Evolutionary conservation across 2,797 vertebrate species (phyloP).

Genomic region (Geotrypetes seraphini): DNA sequence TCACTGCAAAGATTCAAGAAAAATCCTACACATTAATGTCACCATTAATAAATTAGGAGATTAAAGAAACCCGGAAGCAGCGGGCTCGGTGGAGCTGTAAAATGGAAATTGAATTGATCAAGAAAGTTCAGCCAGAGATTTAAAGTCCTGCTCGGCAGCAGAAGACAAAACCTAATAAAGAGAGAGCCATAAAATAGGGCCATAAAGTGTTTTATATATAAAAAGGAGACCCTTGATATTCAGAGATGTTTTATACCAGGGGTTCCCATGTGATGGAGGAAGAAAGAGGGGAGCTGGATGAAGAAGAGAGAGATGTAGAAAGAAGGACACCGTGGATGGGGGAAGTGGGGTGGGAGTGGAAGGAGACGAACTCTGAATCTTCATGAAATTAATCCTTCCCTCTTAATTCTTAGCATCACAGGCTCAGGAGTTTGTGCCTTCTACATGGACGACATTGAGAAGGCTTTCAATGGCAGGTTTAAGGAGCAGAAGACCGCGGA

Average conservation of each 20-base stretch:
- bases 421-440: constrained; percentile 89
- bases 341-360: too few relatives aligned
- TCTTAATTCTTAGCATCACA: constrained; percentile 63
- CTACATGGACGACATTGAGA: constrained; percentile 89
- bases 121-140: constrained; percentile 1
- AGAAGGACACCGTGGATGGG: too few relatives aligned
- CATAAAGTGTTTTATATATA: constrained; percentile 8
- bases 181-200: constrained; percentile 1
- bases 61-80: neutral
- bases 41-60: constrained; percentile 1
- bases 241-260: constrained; percentile 5
- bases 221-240: constrained; percentile 11
- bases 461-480: constrained; percentile 77
- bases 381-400: neutral
- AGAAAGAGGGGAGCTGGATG: too few relatives aligned
- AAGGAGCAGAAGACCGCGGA: constrained; percentile 80
- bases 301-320: neutral
- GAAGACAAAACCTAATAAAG: constrained; percentile 12
- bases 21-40: neutral
- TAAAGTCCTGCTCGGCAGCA: neutral
- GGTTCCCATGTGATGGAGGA: neutral
- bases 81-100: constrained; percentile 1
- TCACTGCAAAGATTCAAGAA: too few relatives aligned
- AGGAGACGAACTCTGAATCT: too few relatives aligned
- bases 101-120: neutral